These are phyloP conservation scores for Sternarchorhynchus goeldii DNA, from an alignment of 2,797 vertebrate genomes.

Conservation along the genomic window DNA sequence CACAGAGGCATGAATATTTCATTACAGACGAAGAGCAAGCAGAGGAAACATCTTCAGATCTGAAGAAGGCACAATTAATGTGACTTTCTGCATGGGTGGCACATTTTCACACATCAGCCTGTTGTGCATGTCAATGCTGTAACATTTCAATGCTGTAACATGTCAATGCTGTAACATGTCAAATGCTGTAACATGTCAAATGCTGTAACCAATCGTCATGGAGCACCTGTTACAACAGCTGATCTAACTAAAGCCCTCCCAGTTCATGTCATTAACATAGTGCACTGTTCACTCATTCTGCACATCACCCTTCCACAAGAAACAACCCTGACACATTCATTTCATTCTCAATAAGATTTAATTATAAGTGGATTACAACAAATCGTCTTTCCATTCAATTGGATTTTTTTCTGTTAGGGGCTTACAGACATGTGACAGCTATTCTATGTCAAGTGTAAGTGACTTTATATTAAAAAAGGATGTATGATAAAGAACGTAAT, in stretches of 20 bases:
- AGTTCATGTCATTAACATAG: neutral
- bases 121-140: too few species aligned
- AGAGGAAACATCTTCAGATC: neutral
- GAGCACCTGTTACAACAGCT: neutral
- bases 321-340: slow-evolving; percentile 9
- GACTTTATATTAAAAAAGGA: too few species aligned
- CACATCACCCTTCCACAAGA: neutral
- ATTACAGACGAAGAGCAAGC: slow-evolving; percentile 6
- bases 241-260: neutral
- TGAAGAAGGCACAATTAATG: neutral
- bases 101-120: neutral
- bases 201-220: too few species aligned
- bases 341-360: slow-evolving; percentile 1
- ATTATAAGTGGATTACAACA: slow-evolving; percentile 38
- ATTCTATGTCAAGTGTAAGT: slow-evolving; percentile 18
- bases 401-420: neutral
- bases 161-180: too few species aligned
- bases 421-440: slow-evolving; percentile 14
- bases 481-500: too few species aligned
- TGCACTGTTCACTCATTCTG: neutral
- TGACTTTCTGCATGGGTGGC: slow-evolving; percentile 15
- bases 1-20: slow-evolving; percentile 25
- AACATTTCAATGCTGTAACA: too few species aligned
- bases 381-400: neutral
- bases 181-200: too few species aligned